phyloP scores from a whole-genome alignment of 2,888 invertebrate genomes.

The Melanostoma scalare region DNA sequence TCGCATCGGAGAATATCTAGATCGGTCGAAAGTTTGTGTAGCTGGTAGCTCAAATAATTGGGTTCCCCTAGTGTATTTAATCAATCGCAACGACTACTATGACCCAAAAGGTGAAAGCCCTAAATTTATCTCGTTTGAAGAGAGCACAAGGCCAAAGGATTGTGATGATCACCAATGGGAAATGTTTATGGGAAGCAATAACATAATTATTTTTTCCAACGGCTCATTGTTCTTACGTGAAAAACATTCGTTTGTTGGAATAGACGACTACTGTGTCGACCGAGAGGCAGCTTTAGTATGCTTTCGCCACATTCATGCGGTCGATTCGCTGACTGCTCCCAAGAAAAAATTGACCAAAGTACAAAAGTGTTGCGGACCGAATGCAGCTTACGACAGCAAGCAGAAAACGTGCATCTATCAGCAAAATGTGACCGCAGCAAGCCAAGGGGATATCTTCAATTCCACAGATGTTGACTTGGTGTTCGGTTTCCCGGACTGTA shows the following conservation, averaged over 20 bases:
- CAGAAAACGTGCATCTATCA: slow-evolving; percentile 82
- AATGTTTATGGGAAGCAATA: slow-evolving; percentile 79
- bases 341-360: slow-evolving; percentile 52
- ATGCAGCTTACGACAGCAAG: slow-evolving; percentile 85
- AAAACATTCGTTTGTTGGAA: slow-evolving; percentile 82
- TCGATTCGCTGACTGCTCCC: slow-evolving; percentile 71
- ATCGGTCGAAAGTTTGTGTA: slow-evolving; percentile 80
- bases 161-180: slow-evolving; percentile 74
- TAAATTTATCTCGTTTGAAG: slow-evolving; percentile 81
- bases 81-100: slow-evolving; percentile 81
- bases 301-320: slow-evolving; percentile 79
- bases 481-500: slow-evolving; percentile 80
- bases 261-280: slow-evolving; percentile 88
- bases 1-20: slow-evolving; percentile 83
- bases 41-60: slow-evolving; percentile 81
- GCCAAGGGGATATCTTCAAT: slow-evolving; percentile 74
- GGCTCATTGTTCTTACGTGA: slow-evolving; percentile 85
- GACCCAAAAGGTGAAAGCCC: slow-evolving; percentile 80
- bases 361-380: slow-evolving; percentile 88
- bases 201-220: slow-evolving; percentile 84
- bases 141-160: slow-evolving; percentile 79
- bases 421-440: slow-evolving; percentile 77
- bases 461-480: slow-evolving; percentile 73
- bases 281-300: slow-evolving; percentile 86
- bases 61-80: slow-evolving; percentile 85